Conservation (phyloP, 2,888 invertebrate genomes). For the Yponomeuta evonymella region DNA sequence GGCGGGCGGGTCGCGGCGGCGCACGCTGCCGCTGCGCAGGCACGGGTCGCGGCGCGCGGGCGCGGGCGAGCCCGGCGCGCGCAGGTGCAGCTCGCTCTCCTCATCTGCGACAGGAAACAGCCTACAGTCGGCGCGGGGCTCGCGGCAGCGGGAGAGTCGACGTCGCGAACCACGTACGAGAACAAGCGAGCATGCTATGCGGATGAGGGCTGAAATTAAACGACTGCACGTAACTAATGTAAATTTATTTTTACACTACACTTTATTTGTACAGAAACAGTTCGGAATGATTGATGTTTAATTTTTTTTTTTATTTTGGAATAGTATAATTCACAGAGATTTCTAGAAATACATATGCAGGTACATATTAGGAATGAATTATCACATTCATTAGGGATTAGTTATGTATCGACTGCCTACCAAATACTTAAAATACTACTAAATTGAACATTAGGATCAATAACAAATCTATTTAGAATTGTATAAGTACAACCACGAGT, state of each 20-base stretch:
- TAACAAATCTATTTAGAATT: background rate
- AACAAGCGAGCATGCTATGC: constrained; percentile 4
- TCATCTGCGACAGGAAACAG: constrained; percentile 39
- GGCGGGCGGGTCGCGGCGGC: constrained; percentile 45
- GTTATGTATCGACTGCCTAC: background rate
- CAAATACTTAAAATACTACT: background rate
- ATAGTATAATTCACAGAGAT: background rate
- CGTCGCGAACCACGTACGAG: background rate
- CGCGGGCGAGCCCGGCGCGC: constrained; percentile 36
- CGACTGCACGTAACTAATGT: constrained; percentile 26
- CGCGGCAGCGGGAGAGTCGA: background rate
- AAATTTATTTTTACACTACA: constrained; percentile 7
- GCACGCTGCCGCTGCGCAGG: constrained; percentile 28
- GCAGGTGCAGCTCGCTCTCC: constrained; percentile 50
- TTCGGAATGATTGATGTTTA: constrained; percentile 5
- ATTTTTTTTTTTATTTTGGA: background rate
- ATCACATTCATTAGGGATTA: background rate
- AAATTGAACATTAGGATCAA: background rate
- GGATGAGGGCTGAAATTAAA: constrained; percentile 44
- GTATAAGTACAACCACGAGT: background rate
- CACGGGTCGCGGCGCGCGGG: constrained; percentile 49
- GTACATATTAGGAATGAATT: background rate
- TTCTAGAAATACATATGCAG: background rate
- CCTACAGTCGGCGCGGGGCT: background rate
- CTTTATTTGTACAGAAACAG: constrained; percentile 20